A percentile compares a stretch with the other conserved stretches of the same genome.
These are phyloP conservation scores for Anas platyrhynchos DNA, from an alignment of 2,113 vertebrate species.

Conservation along the genomic window DNA sequence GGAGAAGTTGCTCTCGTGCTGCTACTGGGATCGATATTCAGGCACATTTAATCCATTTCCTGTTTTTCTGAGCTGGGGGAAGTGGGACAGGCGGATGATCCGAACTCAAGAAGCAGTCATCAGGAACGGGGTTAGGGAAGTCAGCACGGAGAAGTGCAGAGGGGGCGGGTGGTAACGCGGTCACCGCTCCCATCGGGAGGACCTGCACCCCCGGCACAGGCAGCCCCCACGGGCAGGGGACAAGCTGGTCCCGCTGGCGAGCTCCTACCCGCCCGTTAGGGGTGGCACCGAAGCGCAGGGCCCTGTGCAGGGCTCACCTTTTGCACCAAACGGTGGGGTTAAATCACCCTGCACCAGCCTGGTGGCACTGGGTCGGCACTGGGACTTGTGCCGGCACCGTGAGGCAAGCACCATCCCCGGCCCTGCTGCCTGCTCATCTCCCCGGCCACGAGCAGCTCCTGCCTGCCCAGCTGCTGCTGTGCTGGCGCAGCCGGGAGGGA, in stretches of 20 bases:
- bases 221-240: not conserved
- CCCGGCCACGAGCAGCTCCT: fast-evolving
- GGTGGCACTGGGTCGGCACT: not conserved
- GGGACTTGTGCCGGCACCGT: not conserved
- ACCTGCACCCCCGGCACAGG: not conserved
- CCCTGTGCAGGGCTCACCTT: not conserved
- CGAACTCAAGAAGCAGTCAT: fast-evolving
- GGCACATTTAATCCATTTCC: not conserved
- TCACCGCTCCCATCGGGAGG: not conserved
- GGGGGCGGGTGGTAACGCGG: not conserved
- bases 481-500: too few relatives aligned
- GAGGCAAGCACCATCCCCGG: not conserved
- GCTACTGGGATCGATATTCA: fast-evolving
- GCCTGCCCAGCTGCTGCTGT: not conserved
- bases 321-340: not conserved
- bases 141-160: fast-evolving
- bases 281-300: not conserved
- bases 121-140: not conserved
- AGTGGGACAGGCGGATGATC: not conserved
- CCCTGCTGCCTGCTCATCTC: not conserved
- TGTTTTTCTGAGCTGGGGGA: not conserved
- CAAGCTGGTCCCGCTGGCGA: fast-evolving
- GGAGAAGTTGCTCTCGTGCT: not conserved
- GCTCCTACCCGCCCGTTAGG: not conserved
- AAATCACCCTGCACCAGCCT: not conserved